Conservation (phyloP, 2,113 vertebrate genomes). For the mouse (Mus musculus) region DNA sequence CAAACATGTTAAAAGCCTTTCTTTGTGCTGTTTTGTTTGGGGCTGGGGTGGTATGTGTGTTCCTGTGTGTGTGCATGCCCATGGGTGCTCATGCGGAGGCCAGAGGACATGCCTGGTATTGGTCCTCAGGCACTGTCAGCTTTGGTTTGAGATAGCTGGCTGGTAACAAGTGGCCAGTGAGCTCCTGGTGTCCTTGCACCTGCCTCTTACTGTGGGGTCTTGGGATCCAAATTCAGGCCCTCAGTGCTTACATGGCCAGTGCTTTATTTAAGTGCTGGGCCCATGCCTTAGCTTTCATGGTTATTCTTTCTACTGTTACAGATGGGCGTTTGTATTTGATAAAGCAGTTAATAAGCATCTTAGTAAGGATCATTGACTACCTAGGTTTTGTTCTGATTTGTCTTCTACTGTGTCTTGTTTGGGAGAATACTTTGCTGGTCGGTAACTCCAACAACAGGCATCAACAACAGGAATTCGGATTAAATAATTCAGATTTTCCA, state of each 20-base stretch:
- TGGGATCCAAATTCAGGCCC: no score
- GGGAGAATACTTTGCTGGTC: background rate
- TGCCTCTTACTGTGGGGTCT: background rate
- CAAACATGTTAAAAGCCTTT: background rate
- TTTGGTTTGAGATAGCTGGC: background rate
- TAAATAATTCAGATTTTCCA: background rate
- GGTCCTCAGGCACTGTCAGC: background rate
- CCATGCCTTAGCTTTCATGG: background rate
- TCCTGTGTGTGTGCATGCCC: background rate
- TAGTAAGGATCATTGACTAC: background rate
- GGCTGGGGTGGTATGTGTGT: background rate
- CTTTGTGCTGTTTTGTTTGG: background rate
- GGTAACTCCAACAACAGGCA: background rate
- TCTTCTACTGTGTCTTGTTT: background rate
- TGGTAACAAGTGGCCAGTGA: background rate
- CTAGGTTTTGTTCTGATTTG: background rate
- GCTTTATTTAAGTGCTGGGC: background rate
- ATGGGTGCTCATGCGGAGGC: background rate
- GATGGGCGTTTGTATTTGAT: background rate
- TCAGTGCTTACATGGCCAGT: background rate
- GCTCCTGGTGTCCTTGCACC: background rate
- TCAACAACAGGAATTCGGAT: background rate
- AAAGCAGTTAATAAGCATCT: background rate
- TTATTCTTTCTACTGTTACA: background rate
- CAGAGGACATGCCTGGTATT: background rate